Evolutionary conservation across 2,888 invertebrate species (phyloP).

Genomic region (Noctua janthe): DNA sequence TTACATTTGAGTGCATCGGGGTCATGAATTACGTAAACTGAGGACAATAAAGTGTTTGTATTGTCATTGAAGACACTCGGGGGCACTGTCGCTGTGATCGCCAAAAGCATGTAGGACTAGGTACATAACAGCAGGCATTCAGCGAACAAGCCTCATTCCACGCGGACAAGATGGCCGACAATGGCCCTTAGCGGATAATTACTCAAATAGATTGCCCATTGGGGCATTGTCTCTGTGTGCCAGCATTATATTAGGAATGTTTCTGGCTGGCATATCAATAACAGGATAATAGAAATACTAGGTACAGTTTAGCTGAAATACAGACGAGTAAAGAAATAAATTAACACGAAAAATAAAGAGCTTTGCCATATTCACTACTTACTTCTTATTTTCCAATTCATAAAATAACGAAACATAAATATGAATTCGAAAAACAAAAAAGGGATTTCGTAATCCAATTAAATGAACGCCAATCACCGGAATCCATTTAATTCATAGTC

Average conservation of each 20-base stretch:
- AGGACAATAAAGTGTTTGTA: slow-evolving; percentile 79
- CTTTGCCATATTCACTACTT: background rate
- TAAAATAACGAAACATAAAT: slow-evolving; percentile 23
- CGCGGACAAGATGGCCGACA: slow-evolving; percentile 89
- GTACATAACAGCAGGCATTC: slow-evolving; percentile 83
- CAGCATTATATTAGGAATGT: slow-evolving; percentile 83
- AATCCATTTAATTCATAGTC: slow-evolving; percentile 49
- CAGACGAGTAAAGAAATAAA: background rate
- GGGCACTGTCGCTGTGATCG: slow-evolving; percentile 80
- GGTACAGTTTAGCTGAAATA: slow-evolving; percentile 3
- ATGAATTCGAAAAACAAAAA: slow-evolving; percentile 25
- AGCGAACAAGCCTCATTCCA: slow-evolving; percentile 88
- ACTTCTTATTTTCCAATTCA: slow-evolving; percentile 13
- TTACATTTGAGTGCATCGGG: slow-evolving; percentile 59
- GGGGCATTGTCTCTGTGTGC: slow-evolving; percentile 87
- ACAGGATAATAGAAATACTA: slow-evolving; percentile 42
- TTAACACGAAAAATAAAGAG: background rate
- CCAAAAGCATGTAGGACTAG: slow-evolving; percentile 82
- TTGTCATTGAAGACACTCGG: slow-evolving; percentile 80
- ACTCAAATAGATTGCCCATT: slow-evolving; percentile 91
- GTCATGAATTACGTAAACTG: slow-evolving; percentile 71
- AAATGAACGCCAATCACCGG: slow-evolving; percentile 43
- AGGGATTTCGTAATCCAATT: slow-evolving; percentile 32
- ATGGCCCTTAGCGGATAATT: slow-evolving; percentile 90
- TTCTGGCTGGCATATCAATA: slow-evolving; percentile 77